Base-by-base conservation (phyloP, 2,797 vertebrate genomes). In the Anisognathus igniventris region DNA sequence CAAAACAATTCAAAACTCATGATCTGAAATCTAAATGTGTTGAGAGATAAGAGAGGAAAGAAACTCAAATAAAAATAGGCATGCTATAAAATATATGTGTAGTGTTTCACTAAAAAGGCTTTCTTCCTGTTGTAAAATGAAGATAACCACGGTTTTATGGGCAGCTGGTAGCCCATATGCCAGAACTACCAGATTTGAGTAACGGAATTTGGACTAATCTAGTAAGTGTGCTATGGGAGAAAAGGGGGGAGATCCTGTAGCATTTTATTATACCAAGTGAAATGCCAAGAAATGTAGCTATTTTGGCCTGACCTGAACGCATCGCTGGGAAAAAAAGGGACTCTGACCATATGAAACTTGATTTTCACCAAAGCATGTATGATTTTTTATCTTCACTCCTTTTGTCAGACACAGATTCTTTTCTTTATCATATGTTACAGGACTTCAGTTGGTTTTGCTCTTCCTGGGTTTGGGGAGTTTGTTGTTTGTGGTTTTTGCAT, bases 121-220 rank as follows among this genome's bases (percentile, higher is more conserved):
- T 94, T 62, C 76, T 82, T 86, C 48, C 80, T 74, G 57, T 79
- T 90, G 45, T 77, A 83, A 86, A 86, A 79, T 56, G 18, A 89
- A 89, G 82, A 74, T 73, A 92, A 60, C 78, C 76, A 66, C 28
- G 6, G 42, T 77, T 87, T 86, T 35, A 83, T 37, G 82, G 90
- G 81, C 79, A 96, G 74, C 90, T 96, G 88, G 75, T 72, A 85
- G 75, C 22, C 86, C 86, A 88, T 93, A 90, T 94, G 90, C 88
- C 91, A 90, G 84, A 89, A 72, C 62, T 85, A 81, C 88, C 71
- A 95, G 80, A 77, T 80, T 53, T 86, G 56, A 88, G 66, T 62
- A 91, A 71, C 88, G 74, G 71, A 87, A 44, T 82, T 76, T 70
- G 64, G 67, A 82, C 79, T 88, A 60, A 87, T 45, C 92, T 50